Percentiles rank a stretch among this genome's conserved stretches.
Evolutionary conservation across 2,797 vertebrate genomes (phyloP).

Genomic region (Paramormyrops hopkinsi): DNA sequence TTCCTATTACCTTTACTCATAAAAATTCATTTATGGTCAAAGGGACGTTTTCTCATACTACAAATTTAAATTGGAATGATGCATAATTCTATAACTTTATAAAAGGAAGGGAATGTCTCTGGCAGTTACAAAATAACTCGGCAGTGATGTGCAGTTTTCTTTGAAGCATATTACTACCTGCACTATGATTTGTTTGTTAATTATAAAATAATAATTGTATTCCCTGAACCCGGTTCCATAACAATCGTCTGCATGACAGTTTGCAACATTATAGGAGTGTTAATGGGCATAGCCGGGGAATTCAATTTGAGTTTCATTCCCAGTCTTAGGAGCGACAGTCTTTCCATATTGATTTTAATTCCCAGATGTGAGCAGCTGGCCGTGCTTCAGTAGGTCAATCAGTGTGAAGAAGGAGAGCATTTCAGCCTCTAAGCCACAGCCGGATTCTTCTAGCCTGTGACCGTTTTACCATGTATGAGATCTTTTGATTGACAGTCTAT

Average conservation of each 20-base stretch:
- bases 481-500: not conserved
- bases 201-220: not conserved
- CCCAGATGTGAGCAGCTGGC: not conserved
- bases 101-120: not conserved
- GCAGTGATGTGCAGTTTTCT: not conserved
- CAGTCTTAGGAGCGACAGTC: slow-evolving; percentile 10
- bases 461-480: not conserved
- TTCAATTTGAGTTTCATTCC: slow-evolving; percentile 20
- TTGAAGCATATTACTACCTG: not conserved
- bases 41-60: not conserved
- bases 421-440: not conserved
- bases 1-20: not conserved
- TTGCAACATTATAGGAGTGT: slow-evolving; percentile 4
- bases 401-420: slow-evolving; percentile 4
- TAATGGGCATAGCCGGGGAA: slow-evolving; percentile 16
- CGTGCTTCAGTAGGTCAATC: slow-evolving; percentile 16
- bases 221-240: not conserved
- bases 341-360: slow-evolving; percentile 30
- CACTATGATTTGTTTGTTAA: slow-evolving; percentile 1
- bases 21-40: slow-evolving; percentile 5
- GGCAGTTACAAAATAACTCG: not conserved
- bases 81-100: not conserved
- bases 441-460: not conserved
- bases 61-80: not conserved
- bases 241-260: not conserved